Evolutionary conservation across 1,140 invertebrate genomes (phyloP).

Genomic region (Heliothis virescens): DNA sequence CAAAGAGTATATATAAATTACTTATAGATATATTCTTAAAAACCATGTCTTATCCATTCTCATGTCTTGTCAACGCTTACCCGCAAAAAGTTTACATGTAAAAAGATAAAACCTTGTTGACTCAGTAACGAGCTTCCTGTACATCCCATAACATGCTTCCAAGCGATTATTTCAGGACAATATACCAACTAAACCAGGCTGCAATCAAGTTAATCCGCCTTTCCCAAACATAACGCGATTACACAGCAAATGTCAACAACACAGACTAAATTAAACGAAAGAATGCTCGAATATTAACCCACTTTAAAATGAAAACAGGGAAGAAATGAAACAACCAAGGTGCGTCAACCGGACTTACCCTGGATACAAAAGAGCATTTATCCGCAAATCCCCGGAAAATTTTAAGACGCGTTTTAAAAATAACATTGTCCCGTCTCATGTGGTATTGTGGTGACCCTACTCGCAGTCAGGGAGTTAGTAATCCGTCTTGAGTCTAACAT

Average conservation of each 20-base stretch:
- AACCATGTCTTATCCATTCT: no score
- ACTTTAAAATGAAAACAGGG: slow-evolving; percentile 27
- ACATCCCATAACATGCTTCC: background rate
- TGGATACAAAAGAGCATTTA: slow-evolving; percentile 27
- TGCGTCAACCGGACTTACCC: slow-evolving; percentile 37
- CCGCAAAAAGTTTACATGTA: background rate
- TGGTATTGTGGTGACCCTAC: slow-evolving; percentile 38
- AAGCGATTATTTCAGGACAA: slow-evolving; percentile 12
- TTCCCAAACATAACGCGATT: background rate
- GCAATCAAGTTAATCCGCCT: background rate
- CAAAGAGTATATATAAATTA: no score
- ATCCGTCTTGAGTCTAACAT: slow-evolving; percentile 48
- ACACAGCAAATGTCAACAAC: slow-evolving; percentile 22
- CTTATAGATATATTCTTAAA: no score
- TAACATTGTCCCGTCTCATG: slow-evolving; percentile 15
- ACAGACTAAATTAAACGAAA: slow-evolving; percentile 7
- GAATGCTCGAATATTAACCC: slow-evolving; percentile 19
- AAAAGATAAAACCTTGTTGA: background rate
- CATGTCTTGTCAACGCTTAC: background rate
- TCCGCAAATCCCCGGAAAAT: slow-evolving; percentile 43
- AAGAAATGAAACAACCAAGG: slow-evolving; percentile 3
- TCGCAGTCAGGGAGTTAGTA: slow-evolving; percentile 30
- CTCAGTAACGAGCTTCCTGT: background rate
- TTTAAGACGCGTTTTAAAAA: slow-evolving; percentile 42
- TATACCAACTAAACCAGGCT: background rate